phyloP scores from a whole-genome alignment of 2,113 vertebrate species.

The Anguilla rostrata region DNA sequence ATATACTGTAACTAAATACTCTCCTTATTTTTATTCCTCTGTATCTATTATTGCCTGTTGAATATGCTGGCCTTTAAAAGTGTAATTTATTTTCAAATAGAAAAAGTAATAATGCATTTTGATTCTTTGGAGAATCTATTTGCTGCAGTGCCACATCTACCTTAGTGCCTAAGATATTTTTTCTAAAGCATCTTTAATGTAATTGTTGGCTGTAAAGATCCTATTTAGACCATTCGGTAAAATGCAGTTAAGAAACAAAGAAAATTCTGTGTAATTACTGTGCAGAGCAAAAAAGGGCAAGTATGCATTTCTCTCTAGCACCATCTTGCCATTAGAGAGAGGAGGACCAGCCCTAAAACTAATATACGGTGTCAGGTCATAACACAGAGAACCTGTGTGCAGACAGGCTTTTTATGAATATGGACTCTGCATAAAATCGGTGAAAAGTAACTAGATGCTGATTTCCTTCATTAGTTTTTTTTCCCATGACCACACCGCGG shows the following conservation, averaged over 20 bases:
- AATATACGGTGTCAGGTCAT: not conserved
- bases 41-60: not conserved
- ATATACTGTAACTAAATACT: not conserved
- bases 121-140: not conserved
- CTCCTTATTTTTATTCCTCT: not conserved
- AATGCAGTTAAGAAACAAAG: not conserved
- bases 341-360: not conserved
- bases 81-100: too few relatives aligned
- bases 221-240: not conserved
- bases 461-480: not conserved
- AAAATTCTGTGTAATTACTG: not conserved
- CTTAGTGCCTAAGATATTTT: conserved; percentile 9
- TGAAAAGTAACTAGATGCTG: not conserved
- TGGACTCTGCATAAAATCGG: not conserved
- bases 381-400: too few relatives aligned
- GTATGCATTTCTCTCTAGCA: not conserved
- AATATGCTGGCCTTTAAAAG: not conserved
- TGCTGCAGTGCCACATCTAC: not conserved
- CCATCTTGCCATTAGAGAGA: not conserved
- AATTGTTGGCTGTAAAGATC: not conserved
- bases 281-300: not conserved
- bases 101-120: too few relatives aligned
- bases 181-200: not conserved
- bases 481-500: not conserved
- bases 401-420: not conserved